A percentile compares a stretch with the other conserved stretches of the same genome.
phyloP scores from a whole-genome alignment of 1,140 invertebrate species.

The Elysia chlorotica region DNA sequence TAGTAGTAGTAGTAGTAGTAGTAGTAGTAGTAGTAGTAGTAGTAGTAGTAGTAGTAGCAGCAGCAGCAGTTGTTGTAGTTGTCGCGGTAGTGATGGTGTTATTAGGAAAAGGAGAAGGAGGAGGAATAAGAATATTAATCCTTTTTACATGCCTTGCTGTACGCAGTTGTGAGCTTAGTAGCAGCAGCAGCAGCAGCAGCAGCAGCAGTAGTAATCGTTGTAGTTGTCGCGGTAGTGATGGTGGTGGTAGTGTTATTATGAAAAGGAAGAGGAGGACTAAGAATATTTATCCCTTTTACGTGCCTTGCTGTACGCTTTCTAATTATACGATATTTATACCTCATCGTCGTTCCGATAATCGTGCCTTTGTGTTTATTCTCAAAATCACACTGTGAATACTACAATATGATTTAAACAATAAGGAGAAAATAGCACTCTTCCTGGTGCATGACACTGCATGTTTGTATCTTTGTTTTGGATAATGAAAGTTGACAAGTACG shows the following conservation, averaged over 20 bases:
- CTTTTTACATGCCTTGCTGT: neutral
- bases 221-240: slow-evolving; percentile 1
- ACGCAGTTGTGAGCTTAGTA: slow-evolving; percentile 16
- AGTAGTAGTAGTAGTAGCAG: neutral
- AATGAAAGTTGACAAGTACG: too few relatives aligned
- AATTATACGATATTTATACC: too few relatives aligned
- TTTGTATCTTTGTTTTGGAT: too few relatives aligned
- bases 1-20: neutral
- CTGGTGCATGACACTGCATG: too few relatives aligned
- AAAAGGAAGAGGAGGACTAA: too few relatives aligned
- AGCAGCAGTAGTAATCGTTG: slow-evolving; percentile 15
- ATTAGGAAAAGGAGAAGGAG: neutral
- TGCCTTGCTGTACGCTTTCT: too few relatives aligned
- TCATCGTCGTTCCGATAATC: too few relatives aligned
- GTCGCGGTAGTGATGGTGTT: neutral
- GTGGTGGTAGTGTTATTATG: neutral
- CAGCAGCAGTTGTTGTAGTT: neutral
- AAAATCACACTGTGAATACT: too few relatives aligned
- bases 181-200: slow-evolving; percentile 8
- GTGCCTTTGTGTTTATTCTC: too few relatives aligned
- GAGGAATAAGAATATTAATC: neutral
- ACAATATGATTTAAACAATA: too few relatives aligned
- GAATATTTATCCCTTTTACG: too few relatives aligned
- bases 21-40: neutral
- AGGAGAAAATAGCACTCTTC: too few relatives aligned